Evolutionary conservation across 1,140 invertebrate species (phyloP), one percentile per base, ranked within the genome.

Genomic region (Spodoptera litura): DNA sequence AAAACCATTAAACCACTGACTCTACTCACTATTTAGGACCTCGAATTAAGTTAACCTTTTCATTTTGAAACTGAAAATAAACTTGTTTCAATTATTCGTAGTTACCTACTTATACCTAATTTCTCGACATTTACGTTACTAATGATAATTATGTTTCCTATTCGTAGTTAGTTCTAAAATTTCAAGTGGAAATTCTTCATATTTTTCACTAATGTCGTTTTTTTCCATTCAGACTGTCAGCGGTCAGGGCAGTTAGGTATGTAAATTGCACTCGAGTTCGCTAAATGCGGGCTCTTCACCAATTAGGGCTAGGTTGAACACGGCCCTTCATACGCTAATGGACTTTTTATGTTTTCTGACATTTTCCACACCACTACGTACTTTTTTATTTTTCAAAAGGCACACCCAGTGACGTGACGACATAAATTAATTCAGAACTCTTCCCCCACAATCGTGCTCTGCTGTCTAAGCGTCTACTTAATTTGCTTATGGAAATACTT

Each of bases 321-420:
- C 62, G 44, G 44, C 35, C 25, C 62, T 77, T 64, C 73, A 44
- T 25, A 55, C 35, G 38, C 79, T 87, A 87, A 87, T 87, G 82
- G 81, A 66, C 61, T 83, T 83, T 80, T 81, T 81, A 79, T 87
- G 83, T 87, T 81, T 59, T 78, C 80, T 71, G 72, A 79, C 83
- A 72, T 83, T 80, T 82, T 73, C 70, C 35, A 66, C 79, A 70
- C 1, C 61, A 76, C 73, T 53, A 15, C 73, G 49, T 53, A 38
- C 62, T 76, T 79, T 78, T 58, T 58, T 20, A 49, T 73, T 74
- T 74, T 62, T 78, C 61, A 55, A 38, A 27, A n/a, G 10, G 44
- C 38, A 55, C 70, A 49, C 68, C 27, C 27, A 49, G 52, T 38
- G n/a, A 59, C 71, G 58, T 53, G 58, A 80, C 27, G 66, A 38